Evolutionary conservation across 2,113 vertebrate genomes (phyloP).

Genomic region (Panurus biarmicus): DNA sequence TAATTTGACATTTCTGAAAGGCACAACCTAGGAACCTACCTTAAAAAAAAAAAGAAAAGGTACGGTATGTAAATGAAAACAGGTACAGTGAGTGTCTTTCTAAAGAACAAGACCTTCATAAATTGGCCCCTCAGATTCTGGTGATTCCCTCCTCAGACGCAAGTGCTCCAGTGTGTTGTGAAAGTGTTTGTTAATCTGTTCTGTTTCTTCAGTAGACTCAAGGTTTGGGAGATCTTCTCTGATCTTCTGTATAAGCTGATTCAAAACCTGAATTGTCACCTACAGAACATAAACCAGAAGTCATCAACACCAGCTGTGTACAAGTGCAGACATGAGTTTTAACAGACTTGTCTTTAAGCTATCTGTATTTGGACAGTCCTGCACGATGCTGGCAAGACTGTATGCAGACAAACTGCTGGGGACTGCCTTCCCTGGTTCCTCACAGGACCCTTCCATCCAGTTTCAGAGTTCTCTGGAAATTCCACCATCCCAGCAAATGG

Average conservation of each 20-base stretch:
- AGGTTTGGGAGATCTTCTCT: conserved; percentile 96
- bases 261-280: conserved; percentile 97
- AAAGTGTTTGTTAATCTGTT: conserved; percentile 99
- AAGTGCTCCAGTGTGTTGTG: conserved; percentile 98
- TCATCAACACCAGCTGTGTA: neutral
- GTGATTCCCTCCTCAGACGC: conserved; percentile 89
- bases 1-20: conserved; percentile 76
- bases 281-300: conserved; percentile 35
- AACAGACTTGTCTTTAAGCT: neutral
- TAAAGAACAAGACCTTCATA: conserved; percentile 88
- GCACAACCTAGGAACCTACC: conserved; percentile 74
- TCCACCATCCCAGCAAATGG: neutral
- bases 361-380: neutral
- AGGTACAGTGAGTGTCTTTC: conserved; percentile 10
- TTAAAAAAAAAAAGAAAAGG: conserved; percentile 8
- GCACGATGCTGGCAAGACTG: neutral
- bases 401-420: neutral
- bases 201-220: conserved; percentile 95
- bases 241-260: conserved; percentile 98
- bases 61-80: conserved; percentile 33
- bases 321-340: neutral
- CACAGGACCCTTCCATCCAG: neutral
- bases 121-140: conserved; percentile 89
- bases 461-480: neutral
- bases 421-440: neutral